Conservation (phyloP, 2,113 vertebrate genomes). For the Rhinopomastus cyanomelas region DNA sequence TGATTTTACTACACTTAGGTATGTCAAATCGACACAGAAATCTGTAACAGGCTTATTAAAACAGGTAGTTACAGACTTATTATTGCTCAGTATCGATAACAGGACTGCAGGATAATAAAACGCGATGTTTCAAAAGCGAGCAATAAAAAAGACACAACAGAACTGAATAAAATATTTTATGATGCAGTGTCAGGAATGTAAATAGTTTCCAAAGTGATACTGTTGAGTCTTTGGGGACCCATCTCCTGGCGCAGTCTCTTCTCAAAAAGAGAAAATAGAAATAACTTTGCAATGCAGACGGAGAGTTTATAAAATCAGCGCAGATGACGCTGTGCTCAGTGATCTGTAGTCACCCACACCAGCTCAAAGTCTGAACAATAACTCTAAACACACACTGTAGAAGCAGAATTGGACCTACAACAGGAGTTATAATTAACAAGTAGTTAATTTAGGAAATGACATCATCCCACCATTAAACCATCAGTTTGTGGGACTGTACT, state of each 20-base stretch:
- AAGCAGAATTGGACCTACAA: not conserved
- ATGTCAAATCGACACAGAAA: slow-evolving; percentile 49
- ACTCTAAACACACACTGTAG: not conserved
- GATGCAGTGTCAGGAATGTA: slow-evolving; percentile 59
- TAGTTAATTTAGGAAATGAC: not conserved
- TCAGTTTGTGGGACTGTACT: not conserved
- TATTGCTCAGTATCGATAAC: slow-evolving; percentile 65
- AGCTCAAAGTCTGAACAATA: not conserved
- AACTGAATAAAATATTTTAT: slow-evolving; percentile 68
- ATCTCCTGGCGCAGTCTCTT: not conserved
- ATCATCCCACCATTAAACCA: not conserved
- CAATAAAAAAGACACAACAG: slow-evolving; percentile 69
- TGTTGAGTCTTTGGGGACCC: not conserved
- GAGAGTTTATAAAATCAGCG: not conserved
- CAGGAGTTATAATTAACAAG: not conserved
- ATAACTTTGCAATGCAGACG: not conserved
- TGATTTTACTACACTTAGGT: slow-evolving; percentile 47
- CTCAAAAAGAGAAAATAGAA: slow-evolving; percentile 7
- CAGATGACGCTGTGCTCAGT: not conserved
- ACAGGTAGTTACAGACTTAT: slow-evolving; percentile 36
- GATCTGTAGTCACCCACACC: not conserved
- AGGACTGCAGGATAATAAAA: slow-evolving; percentile 65
- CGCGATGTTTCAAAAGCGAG: slow-evolving; percentile 56
- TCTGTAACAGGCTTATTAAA: slow-evolving; percentile 67
- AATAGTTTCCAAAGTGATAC: slow-evolving; percentile 62